These are phyloP conservation scores for Phodopus roborovskii DNA, from an alignment of 2,113 vertebrate species.

Conservation along the genomic window DNA sequence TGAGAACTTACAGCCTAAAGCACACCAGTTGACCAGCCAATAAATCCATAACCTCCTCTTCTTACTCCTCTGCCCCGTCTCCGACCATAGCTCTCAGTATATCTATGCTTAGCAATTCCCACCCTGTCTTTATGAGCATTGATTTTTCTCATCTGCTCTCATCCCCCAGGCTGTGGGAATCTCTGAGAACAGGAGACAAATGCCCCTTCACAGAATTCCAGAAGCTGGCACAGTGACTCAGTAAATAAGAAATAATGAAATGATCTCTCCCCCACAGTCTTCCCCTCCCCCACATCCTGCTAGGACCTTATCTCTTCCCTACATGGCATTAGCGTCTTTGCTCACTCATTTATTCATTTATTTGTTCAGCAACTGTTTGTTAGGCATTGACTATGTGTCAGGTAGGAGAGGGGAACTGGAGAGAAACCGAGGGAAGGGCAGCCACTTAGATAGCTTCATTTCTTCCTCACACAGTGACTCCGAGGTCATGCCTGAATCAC, in stretches of 20 bases:
- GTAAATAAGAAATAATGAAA: slow-evolving; percentile 21
- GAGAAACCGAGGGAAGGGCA: neutral
- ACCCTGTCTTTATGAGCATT: slow-evolving; percentile 4
- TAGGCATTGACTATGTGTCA: slow-evolving; percentile 50
- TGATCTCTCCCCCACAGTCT: neutral
- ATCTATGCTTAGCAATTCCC: slow-evolving; percentile 19
- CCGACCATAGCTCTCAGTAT: neutral
- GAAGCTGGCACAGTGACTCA: neutral
- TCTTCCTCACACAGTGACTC: neutral
- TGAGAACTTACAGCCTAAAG: slow-evolving; percentile 29
- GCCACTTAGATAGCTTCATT: neutral
- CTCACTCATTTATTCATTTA: slow-evolving; percentile 31
- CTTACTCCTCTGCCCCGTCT: neutral
- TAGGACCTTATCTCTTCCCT: neutral
- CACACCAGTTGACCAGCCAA: neutral
- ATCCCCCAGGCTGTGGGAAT: neutral
- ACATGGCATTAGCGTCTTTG: neutral
- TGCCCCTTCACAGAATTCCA: neutral
- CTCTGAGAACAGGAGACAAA: slow-evolving; percentile 2
- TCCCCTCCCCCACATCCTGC: neutral
- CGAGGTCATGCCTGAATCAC: neutral
- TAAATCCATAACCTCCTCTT: neutral
- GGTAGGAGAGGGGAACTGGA: neutral
- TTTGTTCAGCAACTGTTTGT: slow-evolving; percentile 49
- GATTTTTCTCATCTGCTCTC: slow-evolving; percentile 64